Evolutionary conservation across 2,113 vertebrate genomes (phyloP).

Genomic region (Collichthys lucidus): DNA sequence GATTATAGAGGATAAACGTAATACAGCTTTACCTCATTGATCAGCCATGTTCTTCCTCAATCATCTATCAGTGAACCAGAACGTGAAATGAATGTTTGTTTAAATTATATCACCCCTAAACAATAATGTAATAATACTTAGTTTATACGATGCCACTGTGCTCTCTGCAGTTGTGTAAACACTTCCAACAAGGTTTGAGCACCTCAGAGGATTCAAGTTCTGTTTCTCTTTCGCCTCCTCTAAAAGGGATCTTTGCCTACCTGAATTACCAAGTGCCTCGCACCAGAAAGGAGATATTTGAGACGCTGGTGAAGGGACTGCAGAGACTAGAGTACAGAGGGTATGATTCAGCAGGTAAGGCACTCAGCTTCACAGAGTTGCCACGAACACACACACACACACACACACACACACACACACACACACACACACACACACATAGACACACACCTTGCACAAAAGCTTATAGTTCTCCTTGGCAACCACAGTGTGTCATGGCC

Average conservation of each 20-base stretch:
- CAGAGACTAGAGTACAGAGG: conserved; percentile 97
- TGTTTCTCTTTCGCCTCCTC: conserved; percentile 36
- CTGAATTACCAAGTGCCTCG: conserved; percentile 95
- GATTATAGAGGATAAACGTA: not conserved
- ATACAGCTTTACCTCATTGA: not conserved
- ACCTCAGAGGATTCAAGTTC: conserved; percentile 6
- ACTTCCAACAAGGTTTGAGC: not conserved
- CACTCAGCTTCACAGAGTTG: conserved; percentile 34
- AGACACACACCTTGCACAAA: conserved; percentile 13
- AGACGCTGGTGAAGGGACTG: conserved; percentile 93
- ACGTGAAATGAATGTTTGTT: not conserved
- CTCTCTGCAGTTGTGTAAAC: conserved; percentile 7
- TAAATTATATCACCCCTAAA: not conserved
- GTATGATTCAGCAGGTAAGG: conserved; percentile 96
- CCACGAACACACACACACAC: conserved; percentile 17
- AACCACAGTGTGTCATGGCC: conserved; percentile 18
- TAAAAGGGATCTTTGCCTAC: conserved; percentile 96
- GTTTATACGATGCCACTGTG: not conserved
- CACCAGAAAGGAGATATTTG: conserved; percentile 94
- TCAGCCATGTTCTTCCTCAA: not conserved
- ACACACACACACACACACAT: conserved; percentile 25
- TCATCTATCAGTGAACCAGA: not conserved
- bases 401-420: conserved; percentile 11
- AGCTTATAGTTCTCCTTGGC: conserved; percentile 25
- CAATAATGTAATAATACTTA: too few relatives aligned